Conservation (phyloP, 2,888 invertebrate species). For the Celastrina argiolus region DNA sequence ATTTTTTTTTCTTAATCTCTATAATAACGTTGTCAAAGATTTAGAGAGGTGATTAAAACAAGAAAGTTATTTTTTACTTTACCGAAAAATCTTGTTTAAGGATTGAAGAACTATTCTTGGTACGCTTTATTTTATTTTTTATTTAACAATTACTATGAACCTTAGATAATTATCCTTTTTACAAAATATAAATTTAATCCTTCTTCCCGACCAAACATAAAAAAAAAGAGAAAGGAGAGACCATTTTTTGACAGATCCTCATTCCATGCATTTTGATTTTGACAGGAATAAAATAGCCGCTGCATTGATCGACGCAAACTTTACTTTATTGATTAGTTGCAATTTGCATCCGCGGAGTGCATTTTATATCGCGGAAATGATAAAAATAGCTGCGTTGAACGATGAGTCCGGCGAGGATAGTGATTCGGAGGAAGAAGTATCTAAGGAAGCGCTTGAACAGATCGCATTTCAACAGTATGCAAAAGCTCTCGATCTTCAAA, state of each 20-base stretch:
- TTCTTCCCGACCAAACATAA: background rate
- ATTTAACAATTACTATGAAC: no score
- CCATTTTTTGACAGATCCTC: no score
- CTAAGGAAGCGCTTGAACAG: conserved; percentile 82
- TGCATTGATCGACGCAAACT: conserved; percentile 4
- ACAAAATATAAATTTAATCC: no score
- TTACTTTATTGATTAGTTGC: background rate
- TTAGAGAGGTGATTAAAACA: no score
- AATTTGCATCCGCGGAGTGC: background rate
- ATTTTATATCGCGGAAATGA: conserved; percentile 56
- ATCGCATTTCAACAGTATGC: conserved; percentile 88
- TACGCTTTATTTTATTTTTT: no score
- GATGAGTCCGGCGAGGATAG: conserved; percentile 80
- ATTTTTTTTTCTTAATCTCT: no score
- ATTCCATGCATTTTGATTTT: background rate
- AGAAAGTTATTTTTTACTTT: no score
- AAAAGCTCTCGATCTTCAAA: conserved; percentile 84
- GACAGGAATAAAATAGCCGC: background rate
- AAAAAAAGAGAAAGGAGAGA: background rate
- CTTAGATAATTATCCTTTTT: no score
- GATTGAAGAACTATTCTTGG: no score
- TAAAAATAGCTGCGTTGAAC: conserved; percentile 82
- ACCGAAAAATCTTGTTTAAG: no score
- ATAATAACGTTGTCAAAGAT: no score
- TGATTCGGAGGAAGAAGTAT: conserved; percentile 70